Evolutionary conservation across 2,888 invertebrate species (phyloP), one percentile per base, ranked within the genome.

Genomic region (Microctonus aethiopoides): DNA sequence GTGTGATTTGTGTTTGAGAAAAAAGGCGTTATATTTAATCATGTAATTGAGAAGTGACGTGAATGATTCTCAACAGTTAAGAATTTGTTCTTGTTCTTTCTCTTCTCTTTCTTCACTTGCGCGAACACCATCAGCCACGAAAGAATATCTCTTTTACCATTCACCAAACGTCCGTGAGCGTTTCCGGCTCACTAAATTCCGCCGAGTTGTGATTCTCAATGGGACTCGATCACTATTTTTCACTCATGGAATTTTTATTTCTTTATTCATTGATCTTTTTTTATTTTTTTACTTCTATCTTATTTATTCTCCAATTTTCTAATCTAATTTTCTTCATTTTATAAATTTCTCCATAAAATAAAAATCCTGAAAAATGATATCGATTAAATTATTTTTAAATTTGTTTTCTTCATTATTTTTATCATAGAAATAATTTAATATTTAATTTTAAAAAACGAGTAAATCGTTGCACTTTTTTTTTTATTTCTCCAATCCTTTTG

Each of bases 181-280:
- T 75, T 76, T 76, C 76, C 75, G 76, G 75, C 72, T 76, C 73
- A 73, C 70, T 62, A 68, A 74, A 72, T 70, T 70, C 70, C 36
- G 41, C 51, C 41, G 54, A 70, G 57, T 66, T 57, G 74, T 68
- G 72, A 69, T 73, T 73, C 72, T 71, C 41, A 39, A 62, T 68
- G 71, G 24, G 51, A 52, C 24, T 41, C 51, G 22, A 64, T 54
- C 32, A 51, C 36, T 34, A 22, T 64, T 46, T 11, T 63, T 51
- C 66, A 39, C 46, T 62, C 29, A 22, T 62, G 20, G 16, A 62
- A 46, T 46, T 39, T 16, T 68, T 51, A 26, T 68, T 39, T 62
- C 56, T 56, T 34, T 22, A 26, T 26, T 54, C 10, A n/a, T 63
- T 56, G 63, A 63, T 29, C 46, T 46, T 46, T 46, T 46, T 46